phyloP scores from a whole-genome alignment of 2,113 vertebrate species.

The Amia ocellicauda region DNA sequence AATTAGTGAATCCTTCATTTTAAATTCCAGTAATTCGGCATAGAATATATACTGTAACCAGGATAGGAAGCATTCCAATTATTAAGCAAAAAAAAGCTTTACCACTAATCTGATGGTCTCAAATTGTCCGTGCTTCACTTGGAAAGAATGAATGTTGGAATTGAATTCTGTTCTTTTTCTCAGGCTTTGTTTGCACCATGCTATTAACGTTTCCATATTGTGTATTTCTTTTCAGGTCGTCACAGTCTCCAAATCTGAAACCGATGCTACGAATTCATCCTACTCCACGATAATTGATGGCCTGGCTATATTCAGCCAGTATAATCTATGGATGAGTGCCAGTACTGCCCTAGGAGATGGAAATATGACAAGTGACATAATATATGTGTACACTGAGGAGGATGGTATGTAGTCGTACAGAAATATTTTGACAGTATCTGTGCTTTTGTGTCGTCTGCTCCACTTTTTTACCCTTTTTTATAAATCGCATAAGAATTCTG shows the following conservation, averaged over 20 bases:
- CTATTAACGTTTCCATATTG: no score
- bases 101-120: no score
- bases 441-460: conserved; percentile 38
- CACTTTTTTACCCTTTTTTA: conserved; percentile 45
- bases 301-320: conserved; percentile 69
- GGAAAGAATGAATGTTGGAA: no score
- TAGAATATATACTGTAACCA: no score
- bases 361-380: conserved; percentile 66
- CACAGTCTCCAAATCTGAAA: conserved; percentile 47
- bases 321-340: conserved; percentile 70
- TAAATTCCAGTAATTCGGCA: no score
- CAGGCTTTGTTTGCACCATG: neutral
- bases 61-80: no score
- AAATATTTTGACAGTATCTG: neutral
- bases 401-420: conserved; percentile 63
- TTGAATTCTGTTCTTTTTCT: neutral
- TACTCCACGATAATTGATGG: conserved; percentile 57
- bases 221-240: conserved; percentile 54
- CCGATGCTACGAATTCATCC: conserved; percentile 29
- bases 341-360: conserved; percentile 68
- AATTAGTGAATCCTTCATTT: no score
- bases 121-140: no score
- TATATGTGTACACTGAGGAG: conserved; percentile 69
- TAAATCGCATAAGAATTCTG: conserved; percentile 62
- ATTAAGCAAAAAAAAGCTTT: no score